phyloP scores from a whole-genome alignment of 2,888 invertebrate genomes.

The Tenthredo livida region DNA sequence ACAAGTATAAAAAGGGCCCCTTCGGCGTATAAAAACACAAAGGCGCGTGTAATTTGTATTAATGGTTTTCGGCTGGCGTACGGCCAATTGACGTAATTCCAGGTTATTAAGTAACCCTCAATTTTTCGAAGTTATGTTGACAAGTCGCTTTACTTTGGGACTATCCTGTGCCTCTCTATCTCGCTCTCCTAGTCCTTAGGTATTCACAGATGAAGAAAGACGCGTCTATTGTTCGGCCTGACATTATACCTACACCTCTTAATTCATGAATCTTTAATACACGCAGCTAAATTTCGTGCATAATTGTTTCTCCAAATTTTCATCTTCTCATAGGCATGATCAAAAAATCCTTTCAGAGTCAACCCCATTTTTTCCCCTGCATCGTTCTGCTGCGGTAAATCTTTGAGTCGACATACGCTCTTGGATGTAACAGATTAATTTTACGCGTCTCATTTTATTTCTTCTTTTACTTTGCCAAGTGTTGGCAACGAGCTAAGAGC shows the following conservation, averaged over 20 bases:
- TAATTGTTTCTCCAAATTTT: not conserved
- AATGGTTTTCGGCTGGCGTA: constrained; percentile 58
- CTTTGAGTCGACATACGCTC: constrained; percentile 14
- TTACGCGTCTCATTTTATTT: constrained; percentile 58
- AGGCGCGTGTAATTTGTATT: constrained; percentile 64
- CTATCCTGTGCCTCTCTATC: not conserved
- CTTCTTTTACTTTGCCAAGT: constrained; percentile 56
- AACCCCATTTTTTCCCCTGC: not conserved
- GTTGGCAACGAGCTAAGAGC: not conserved
- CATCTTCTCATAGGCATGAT: not conserved
- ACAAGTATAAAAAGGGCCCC: constrained; percentile 37
- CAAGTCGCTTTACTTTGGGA: constrained; percentile 39
- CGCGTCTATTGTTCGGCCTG: not conserved
- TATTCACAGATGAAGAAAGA: not conserved
- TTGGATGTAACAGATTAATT: constrained; percentile 60
- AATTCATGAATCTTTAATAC: not conserved
- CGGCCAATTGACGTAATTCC: constrained; percentile 63
- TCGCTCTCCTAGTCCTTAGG: not conserved
- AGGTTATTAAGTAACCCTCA: constrained; percentile 60
- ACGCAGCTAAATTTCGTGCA: not conserved
- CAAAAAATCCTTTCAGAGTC: not conserved
- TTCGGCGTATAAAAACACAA: constrained; percentile 54
- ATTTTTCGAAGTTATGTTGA: constrained; percentile 54
- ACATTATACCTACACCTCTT: constrained; percentile 6
- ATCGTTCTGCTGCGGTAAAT: not conserved